Conservation (phyloP, 2,113 vertebrate species). For the Opisthocomus hoazin region DNA sequence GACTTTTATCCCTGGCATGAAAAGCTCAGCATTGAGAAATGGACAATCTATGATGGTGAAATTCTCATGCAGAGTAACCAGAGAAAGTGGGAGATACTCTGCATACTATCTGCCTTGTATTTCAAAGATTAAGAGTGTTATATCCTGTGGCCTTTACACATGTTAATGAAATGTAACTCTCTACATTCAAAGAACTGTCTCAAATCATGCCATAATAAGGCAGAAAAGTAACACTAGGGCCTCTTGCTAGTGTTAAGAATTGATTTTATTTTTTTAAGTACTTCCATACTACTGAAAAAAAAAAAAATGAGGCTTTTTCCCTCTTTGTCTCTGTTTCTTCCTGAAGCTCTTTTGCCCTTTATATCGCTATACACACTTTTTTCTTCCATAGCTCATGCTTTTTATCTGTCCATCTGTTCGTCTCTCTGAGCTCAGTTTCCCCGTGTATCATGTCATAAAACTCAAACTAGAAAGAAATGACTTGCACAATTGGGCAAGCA, state of each 20-base stretch:
- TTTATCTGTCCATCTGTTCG: background rate
- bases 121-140: background rate
- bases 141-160: background rate
- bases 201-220: background rate
- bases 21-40: background rate
- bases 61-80: background rate
- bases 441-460: background rate
- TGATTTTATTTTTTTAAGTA: background rate
- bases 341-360: background rate
- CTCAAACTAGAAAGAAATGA: background rate
- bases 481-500: conserved; percentile 14
- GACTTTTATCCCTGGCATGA: background rate
- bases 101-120: background rate
- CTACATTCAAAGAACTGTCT: background rate
- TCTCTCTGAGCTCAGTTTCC: background rate
- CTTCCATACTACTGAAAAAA: background rate
- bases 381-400: background rate
- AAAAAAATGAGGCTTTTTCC: background rate
- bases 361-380: background rate
- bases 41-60: background rate
- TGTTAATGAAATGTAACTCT: background rate
- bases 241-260: background rate
- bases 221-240: background rate
- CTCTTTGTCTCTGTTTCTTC: background rate
- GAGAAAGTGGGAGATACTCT: background rate